Base-by-base conservation (phyloP, 1,140 invertebrate species). In the Macrocentrus cingulum region DNA sequence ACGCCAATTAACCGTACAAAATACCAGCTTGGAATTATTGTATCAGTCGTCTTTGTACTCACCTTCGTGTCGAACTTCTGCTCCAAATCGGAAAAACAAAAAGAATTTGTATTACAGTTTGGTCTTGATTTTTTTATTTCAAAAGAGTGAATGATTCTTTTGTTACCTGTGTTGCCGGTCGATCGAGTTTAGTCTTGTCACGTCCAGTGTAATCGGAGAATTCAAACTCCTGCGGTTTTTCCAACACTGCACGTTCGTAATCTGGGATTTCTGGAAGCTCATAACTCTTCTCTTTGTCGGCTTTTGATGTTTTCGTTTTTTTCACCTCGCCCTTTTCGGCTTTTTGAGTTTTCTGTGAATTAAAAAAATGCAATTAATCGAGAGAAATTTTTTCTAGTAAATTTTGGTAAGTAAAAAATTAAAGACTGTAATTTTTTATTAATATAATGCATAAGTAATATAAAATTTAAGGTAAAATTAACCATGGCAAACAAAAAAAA, bases 201-300 rank as follows among this genome's bases (percentile, higher is more conserved):
- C 78, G 73, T 3, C 60, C 59, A 6, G 54, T 54, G 22, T 62
- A 62, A 0, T 79, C 77, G 1, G 68, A 65, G 18, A 80, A 80
- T 2, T 79, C 76, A 56, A 79, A 79, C 64, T 79, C 76, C 45
- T 70, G 69, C 1, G 75, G 85, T 76, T 86, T 87, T 68, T 88
- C 86, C 13, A 88, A 79, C 5, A 87, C 85, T 2, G 86, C 76
- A 58, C 85, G 82, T 56, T 87, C 85, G 66, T 87, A 87, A 73
- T 90, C 87, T 18, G 88, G 84, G 62, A 90, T 90, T 71, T 89
- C 87, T n/a, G 87, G 87, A 49, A 89, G 79, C 18, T 88, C 87
- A 46, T 85, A 87, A 49, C 71, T 75, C 65, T 80, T 81, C 32
- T 80, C 77, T 57, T 86, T 85, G 13, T 68, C 60, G 0, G 62